These are phyloP conservation scores for Protaetia brevitarsis DNA, from an alignment of 1,140 invertebrate genomes.

Conservation along the genomic window DNA sequence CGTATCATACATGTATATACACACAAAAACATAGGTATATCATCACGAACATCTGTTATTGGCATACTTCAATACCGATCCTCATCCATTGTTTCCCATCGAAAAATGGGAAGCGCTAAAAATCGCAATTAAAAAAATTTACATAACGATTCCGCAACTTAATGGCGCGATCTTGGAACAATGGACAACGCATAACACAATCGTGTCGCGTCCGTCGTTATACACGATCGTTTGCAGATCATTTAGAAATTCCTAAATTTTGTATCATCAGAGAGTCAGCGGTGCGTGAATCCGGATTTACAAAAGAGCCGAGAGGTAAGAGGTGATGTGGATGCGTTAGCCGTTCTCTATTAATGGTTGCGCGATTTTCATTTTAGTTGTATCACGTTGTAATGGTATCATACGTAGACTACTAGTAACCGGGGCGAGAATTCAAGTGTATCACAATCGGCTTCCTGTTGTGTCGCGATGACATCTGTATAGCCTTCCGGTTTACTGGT, in stretches of 20 bases:
- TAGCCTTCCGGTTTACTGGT: conserved; percentile 5
- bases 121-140: conserved; percentile 15
- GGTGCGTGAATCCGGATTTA: conserved; percentile 13
- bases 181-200: not conserved
- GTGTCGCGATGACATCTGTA: not conserved
- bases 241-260: conserved; percentile 16
- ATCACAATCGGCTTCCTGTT: conserved; percentile 7
- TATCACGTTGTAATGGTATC: not conserved
- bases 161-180: conserved; percentile 4
- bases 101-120: conserved; percentile 10
- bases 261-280: conserved; percentile 1
- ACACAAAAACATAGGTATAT: not conserved
- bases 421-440: too few relatives aligned
- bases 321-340: not conserved
- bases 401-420: not conserved
- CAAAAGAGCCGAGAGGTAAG: not conserved
- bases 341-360: not conserved
- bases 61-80: not conserved
- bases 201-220: not conserved
- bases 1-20: not conserved
- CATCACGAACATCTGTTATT: not conserved
- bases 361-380: not conserved
- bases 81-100: not conserved
- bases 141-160: conserved; percentile 4
- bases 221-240: not conserved